phyloP scores from a whole-genome alignment of 2,797 vertebrate species.

The Novumbra hubbsi region DNA sequence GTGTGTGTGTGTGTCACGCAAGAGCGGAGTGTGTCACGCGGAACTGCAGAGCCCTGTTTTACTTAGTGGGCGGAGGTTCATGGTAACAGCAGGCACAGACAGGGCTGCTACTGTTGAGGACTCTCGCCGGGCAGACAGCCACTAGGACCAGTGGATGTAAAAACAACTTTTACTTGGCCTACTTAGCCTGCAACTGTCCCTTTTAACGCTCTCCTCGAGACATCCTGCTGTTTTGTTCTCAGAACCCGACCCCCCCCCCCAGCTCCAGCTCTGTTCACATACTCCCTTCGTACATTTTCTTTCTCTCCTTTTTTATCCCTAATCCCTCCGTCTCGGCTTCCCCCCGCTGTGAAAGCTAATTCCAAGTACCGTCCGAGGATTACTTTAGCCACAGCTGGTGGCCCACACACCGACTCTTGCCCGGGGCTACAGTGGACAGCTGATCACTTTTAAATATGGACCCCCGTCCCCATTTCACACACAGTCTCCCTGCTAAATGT shows the following conservation, averaged over 20 bases:
- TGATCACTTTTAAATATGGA: neutral
- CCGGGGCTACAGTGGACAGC: neutral
- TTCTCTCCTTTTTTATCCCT: neutral
- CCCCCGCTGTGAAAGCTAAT: neutral
- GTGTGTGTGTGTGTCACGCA: too few species aligned
- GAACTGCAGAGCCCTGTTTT: neutral
- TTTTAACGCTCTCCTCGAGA: neutral
- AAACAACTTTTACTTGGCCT: neutral
- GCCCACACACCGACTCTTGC: neutral
- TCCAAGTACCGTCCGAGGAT: neutral
- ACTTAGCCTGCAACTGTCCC: neutral
- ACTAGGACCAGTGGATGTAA: neutral
- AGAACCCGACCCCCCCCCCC: neutral
- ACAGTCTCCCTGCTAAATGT: neutral
- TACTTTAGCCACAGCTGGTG: constrained; percentile 1
- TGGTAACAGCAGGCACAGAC: neutral
- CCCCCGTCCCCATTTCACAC: neutral
- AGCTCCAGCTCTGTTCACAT: neutral
- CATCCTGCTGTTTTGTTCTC: neutral
- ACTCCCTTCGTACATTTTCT: neutral
- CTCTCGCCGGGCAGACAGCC: neutral
- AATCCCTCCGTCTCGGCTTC: neutral
- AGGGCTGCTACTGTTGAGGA: neutral
- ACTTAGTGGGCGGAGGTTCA: too few species aligned
- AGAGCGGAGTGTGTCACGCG: too few species aligned